These are phyloP conservation scores for Argyresthia albistria DNA, from an alignment of 2,888 invertebrate genomes.

Conservation along the genomic window DNA sequence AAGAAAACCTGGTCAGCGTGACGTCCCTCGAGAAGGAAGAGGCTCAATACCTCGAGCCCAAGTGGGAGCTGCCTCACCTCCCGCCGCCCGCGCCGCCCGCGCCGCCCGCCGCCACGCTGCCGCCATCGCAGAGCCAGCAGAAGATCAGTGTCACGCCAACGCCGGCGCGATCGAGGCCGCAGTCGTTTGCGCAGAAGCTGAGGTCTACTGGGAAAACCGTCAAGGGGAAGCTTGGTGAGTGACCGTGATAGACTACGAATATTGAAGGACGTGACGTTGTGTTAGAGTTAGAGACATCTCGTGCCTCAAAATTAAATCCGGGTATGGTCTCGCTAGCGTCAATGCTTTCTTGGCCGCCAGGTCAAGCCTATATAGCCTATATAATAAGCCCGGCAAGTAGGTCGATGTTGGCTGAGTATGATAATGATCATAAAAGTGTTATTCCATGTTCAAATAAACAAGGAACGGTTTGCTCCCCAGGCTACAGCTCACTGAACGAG, in stretches of 20 bases:
- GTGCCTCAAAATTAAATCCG: too few species aligned
- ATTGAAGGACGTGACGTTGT: too few species aligned
- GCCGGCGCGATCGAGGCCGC: slow-evolving; percentile 72
- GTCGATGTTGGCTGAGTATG: too few species aligned
- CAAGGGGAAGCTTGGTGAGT: slow-evolving; percentile 75
- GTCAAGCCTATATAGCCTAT: too few species aligned
- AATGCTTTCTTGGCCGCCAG: too few species aligned
- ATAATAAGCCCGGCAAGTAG: too few species aligned
- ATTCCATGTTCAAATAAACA: too few species aligned
- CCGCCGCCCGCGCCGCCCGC: slow-evolving; percentile 16
- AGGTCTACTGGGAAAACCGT: slow-evolving; percentile 89
- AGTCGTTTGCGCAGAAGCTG: slow-evolving; percentile 90
- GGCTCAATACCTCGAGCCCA: slow-evolving; percentile 23
- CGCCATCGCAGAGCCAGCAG: slow-evolving; percentile 13
- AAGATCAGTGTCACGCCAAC: slow-evolving; percentile 9
- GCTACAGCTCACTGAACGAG: slow-evolving; percentile 87
- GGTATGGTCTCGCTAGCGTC: too few species aligned
- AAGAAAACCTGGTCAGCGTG: slow-evolving; percentile 69
- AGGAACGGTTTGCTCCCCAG: too few species aligned
- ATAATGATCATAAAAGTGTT: too few species aligned
- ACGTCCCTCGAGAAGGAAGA: slow-evolving; percentile 48
- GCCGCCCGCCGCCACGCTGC: slow-evolving; percentile 17
- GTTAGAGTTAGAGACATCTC: too few species aligned
- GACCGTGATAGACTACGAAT: too few species aligned
- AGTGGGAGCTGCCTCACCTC: slow-evolving; percentile 14